These are phyloP conservation scores for Apodemus speciosus DNA, from an alignment of 2,113 vertebrate genomes.

Conservation along the genomic window DNA sequence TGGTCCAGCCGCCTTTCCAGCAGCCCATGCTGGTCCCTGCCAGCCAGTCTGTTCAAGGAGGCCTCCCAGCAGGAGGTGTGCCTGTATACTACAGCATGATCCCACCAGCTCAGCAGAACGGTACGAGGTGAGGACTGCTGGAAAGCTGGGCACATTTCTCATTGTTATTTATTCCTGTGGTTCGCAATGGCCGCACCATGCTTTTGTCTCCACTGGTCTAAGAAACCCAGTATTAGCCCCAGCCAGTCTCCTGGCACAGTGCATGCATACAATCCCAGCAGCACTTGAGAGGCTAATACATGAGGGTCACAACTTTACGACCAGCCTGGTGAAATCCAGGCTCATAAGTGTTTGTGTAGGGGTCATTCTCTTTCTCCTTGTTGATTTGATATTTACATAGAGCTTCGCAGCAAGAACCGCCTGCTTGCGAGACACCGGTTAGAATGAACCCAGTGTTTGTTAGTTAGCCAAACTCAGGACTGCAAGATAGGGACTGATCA, in stretches of 20 bases:
- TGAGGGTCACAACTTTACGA: background rate
- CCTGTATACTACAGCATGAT: conserved; percentile 98
- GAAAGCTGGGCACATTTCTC: background rate
- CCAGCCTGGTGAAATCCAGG: background rate
- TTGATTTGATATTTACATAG: conserved; percentile 17
- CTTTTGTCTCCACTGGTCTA: conserved; percentile 11
- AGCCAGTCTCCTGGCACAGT: background rate
- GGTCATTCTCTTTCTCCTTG: background rate
- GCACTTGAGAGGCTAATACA: background rate
- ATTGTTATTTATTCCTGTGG: too few species aligned
- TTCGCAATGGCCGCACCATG: background rate
- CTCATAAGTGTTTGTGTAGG: background rate
- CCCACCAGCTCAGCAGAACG: conserved; percentile 95
- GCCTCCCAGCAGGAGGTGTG: conserved; percentile 88
- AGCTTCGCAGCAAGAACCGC: background rate
- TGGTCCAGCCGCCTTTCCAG: conserved; percentile 96
- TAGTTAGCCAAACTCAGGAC: conserved; percentile 33
- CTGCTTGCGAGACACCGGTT: conserved; percentile 30
- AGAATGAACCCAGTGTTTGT: background rate
- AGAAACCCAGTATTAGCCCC: background rate
- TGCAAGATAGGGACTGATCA: background rate
- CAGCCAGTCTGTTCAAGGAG: conserved; percentile 96
- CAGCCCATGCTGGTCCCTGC: conserved; percentile 96
- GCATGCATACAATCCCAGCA: background rate
- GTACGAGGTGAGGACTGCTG: conserved; percentile 89